A percentile compares a stretch with the other conserved stretches of the same genome.
These are phyloP conservation scores for Anguilla rostrata DNA, from an alignment of 2,113 vertebrate genomes.

Conservation along the genomic window DNA sequence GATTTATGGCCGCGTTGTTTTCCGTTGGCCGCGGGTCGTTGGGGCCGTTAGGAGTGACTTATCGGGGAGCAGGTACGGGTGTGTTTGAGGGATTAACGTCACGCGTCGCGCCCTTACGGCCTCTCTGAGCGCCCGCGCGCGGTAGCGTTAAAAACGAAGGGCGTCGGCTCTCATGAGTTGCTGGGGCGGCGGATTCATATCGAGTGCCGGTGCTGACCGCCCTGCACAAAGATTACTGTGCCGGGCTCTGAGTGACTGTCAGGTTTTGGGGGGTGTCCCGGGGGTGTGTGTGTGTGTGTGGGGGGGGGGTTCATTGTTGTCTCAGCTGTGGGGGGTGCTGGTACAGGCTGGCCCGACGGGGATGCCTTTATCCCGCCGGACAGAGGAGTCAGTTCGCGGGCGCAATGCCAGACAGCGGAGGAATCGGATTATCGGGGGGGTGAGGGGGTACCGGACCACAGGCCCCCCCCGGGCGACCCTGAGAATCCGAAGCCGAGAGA, in stretches of 20 bases:
- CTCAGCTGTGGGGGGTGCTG: slow-evolving; percentile 66
- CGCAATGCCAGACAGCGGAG: slow-evolving; percentile 41
- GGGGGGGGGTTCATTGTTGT: slow-evolving; percentile 52
- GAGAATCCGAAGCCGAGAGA: background rate
- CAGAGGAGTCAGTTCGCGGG: slow-evolving; percentile 49
- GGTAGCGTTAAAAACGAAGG: background rate
- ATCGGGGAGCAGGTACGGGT: background rate
- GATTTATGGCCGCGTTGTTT: slow-evolving; percentile 22
- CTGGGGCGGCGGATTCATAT: background rate
- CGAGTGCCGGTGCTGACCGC: background rate
- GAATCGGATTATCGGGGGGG: slow-evolving; percentile 35
- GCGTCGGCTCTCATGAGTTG: background rate
- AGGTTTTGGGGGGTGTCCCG: background rate
- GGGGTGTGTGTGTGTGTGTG: background rate
- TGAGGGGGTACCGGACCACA: too few relatives aligned
- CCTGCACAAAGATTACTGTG: background rate
- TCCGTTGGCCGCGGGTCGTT: background rate
- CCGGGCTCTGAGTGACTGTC: background rate
- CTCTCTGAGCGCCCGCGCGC: background rate
- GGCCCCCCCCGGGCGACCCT: too few relatives aligned
- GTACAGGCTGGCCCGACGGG: slow-evolving; percentile 54
- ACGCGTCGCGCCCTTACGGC: background rate
- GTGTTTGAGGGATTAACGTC: background rate
- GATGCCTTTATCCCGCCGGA: slow-evolving; percentile 48
- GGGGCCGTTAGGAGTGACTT: background rate